A percentile compares a stretch with the other conserved stretches of the same genome.
Conservation (phyloP, 2,888 invertebrate species). For the Chrysolina haemoptera region DNA sequence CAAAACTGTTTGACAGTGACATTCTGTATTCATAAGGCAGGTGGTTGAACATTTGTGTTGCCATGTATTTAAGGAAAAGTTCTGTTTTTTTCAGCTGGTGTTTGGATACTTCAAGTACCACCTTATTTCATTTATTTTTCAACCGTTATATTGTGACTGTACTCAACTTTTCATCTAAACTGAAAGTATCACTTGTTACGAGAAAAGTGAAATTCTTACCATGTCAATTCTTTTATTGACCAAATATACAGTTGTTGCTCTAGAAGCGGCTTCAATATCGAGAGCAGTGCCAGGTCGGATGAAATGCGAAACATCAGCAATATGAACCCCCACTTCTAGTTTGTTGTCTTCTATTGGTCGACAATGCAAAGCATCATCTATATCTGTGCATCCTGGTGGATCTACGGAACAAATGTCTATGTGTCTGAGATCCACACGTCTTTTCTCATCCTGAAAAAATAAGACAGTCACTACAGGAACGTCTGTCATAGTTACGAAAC, state of each 20-base stretch:
- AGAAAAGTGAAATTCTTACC: slow-evolving; percentile 71
- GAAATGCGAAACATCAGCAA: slow-evolving; percentile 98
- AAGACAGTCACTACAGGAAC: neutral
- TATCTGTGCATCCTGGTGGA: slow-evolving; percentile 99
- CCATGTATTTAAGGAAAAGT: no score
- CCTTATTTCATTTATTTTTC: no score
- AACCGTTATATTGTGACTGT: no score
- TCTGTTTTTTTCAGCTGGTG: no score
- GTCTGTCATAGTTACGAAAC: neutral
- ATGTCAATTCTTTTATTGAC: slow-evolving; percentile 94
- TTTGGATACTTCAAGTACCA: no score
- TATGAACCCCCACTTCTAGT: slow-evolving; percentile 95
- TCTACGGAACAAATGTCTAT: slow-evolving; percentile 95
- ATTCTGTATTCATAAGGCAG: no score
- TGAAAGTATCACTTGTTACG: neutral
- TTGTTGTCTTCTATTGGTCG: slow-evolving; percentile 80
- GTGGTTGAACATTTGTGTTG: no score
- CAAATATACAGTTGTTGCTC: slow-evolving; percentile 97
- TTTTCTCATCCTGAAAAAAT: slow-evolving; percentile 77
- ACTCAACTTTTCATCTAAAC: no score
- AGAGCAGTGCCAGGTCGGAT: slow-evolving; percentile 93
- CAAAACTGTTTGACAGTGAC: no score
- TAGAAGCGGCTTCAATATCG: slow-evolving; percentile 92
- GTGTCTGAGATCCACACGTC: slow-evolving; percentile 87
- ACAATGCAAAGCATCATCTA: slow-evolving; percentile 98